Base-by-base conservation (phyloP, 2,888 invertebrate species). In the Meteorus colon region DNA sequence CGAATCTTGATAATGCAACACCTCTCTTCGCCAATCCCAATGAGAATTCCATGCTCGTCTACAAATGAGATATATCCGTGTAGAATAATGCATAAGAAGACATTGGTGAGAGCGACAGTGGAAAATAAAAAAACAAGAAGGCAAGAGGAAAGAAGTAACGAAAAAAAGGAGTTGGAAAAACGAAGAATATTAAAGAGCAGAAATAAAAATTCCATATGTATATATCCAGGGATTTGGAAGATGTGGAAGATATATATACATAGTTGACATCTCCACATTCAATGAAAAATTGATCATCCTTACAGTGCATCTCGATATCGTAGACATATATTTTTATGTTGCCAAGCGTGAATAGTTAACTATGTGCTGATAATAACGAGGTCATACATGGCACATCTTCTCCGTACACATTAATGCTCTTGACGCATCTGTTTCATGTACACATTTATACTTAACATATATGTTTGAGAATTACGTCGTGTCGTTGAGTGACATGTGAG, bases 41-140 rank as follows among this genome's bases (percentile, higher is more conserved):
- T 59, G 91, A 89, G 85, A 95, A 95, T 89, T 93, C 92, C 77
- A 91, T 90, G 81, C 93, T 93, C 1, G 93, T 94, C 94, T 95
- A 90, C 10, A 83, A 82, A 76, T 68, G 76, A 76, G 72, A 79
- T 62, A 19, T 19, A 55, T 19, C 24, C 19, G 19, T 41, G 1
- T 55, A 55, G 55, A 55, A 55, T 55, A 55, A 55, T 55, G 55
- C 55, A 55, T 8, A 55, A 55, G 55, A 27, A 31, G 4, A 62
- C 14, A 62, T 62, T 12, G 62, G 2, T 6, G 16, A 31, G 6
- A 14, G 4, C 1, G 59, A 29, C 1, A 27, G 12, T 8, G 29
- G 27, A 60, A 27, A 12, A 27, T 1, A 24, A 27, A 14, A 27
- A 24, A 60, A 3, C n/a, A 27, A n/a, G 10, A 59, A n/a, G 16